Evolutionary conservation across 2,797 vertebrate species (phyloP).

Genomic region (Capromys pilorides): DNA sequence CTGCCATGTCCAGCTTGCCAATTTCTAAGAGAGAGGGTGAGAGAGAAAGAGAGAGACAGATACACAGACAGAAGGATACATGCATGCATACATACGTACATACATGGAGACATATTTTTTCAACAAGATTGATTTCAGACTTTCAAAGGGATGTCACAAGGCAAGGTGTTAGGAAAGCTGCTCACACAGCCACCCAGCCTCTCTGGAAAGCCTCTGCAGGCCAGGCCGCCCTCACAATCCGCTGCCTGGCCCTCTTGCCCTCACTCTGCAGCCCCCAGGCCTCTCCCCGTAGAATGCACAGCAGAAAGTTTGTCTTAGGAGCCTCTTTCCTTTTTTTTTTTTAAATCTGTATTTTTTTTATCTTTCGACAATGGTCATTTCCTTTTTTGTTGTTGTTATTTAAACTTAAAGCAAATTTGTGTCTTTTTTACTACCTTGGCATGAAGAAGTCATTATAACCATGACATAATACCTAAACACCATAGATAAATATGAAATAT

Average conservation of each 20-base stretch:
- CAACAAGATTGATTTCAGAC: not conserved
- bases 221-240: not conserved
- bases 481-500: slow-evolving; percentile 49
- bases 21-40: not conserved
- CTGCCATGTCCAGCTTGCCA: not conserved
- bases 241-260: not conserved
- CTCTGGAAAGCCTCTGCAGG: not conserved
- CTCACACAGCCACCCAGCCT: not conserved
- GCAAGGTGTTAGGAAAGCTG: not conserved
- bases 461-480: not conserved
- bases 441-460: slow-evolving; percentile 26
- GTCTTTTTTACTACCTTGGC: slow-evolving; percentile 30
- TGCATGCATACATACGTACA: too few relatives aligned
- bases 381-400: not conserved
- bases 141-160: not conserved
- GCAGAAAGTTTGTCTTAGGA: not conserved
- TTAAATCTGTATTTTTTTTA: not conserved
- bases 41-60: not conserved
- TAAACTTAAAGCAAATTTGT: slow-evolving; percentile 41
- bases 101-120: not conserved
- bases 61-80: not conserved
- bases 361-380: slow-evolving; percentile 39
- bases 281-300: not conserved
- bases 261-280: not conserved
- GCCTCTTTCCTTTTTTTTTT: not conserved